Base-by-base conservation (phyloP, 2,888 invertebrate genomes). In the Philopedon plagiatum region DNA sequence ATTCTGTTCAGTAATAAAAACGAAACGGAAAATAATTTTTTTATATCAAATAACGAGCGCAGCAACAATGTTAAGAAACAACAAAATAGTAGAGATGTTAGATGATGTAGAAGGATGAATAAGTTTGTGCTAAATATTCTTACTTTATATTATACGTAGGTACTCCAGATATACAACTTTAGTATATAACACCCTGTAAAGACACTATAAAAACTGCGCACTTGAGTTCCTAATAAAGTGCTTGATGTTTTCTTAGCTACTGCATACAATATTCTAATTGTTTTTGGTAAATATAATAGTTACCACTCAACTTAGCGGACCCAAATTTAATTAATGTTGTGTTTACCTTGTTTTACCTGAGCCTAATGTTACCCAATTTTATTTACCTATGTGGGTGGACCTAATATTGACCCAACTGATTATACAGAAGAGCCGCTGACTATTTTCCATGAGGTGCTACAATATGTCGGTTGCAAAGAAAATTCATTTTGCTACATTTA, bases 301-400 rank as follows among this genome's bases (percentile, higher is more conserved):
- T 34, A 34, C 11, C 46, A 5, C 21, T 46, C 4, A 21, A 21
- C 4, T 9, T n/a, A 21, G n/a, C 2, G 23, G 8, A n/a, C 23
- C n/a, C 21, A 49, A 49, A 49, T 49, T 49, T 49, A 49, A 49
- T 49, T 49, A 49, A n/a, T 11, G 21, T 19, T 46, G 5, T 46
- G 46, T 23, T 49, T 49, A 49, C 11, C 46, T n/a, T 49, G n/a
- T 23, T 23, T 11, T 5, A 49, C 19, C 19, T 44, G 19, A 44
- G 18, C 44, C 19, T 19, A 19, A 19, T 44, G n/a, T 44, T 18
- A 19, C 19, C 19, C 19, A 19, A 18, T 19, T 44, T 44, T 19
- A 44, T 23, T 49, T 23, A n/a, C 18, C 9, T 49, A 8, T 23
- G 2, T n/a, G 1, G 23, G 23, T 49, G 46, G 3, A n/a, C 11